Percentiles rank a stretch among this genome's conserved stretches.
These are phyloP conservation scores for Eublepharis macularius DNA, from an alignment of 2,113 vertebrate species.

Conservation along the genomic window DNA sequence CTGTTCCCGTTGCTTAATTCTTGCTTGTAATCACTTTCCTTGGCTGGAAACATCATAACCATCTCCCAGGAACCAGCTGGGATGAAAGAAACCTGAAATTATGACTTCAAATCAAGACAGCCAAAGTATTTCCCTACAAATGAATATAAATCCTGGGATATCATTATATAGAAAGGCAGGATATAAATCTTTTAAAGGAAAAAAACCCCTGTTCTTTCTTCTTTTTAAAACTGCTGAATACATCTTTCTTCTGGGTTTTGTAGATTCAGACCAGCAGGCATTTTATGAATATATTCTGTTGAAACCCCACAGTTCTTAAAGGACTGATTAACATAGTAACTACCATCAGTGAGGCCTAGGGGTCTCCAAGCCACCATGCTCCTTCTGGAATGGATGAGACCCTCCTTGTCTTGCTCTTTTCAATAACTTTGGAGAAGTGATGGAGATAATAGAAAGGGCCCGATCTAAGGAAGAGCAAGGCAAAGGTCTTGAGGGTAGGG, in stretches of 20 bases:
- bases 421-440: too few species aligned
- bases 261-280: too few species aligned
- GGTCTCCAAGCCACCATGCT: too few species aligned
- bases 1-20: not conserved
- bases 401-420: not conserved
- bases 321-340: too few species aligned
- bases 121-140: not conserved
- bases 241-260: not conserved
- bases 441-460: too few species aligned
- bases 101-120: not conserved
- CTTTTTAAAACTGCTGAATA: not conserved
- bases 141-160: not conserved
- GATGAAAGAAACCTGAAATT: not conserved
- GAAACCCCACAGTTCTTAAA: too few species aligned
- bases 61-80: not conserved
- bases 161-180: too few species aligned
- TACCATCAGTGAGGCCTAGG: too few species aligned
- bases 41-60: not conserved
- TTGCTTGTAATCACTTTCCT: slow-evolving; percentile 1
- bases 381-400: not conserved
- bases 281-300: too few species aligned
- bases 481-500: too few species aligned
- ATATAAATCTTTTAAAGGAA: too few species aligned
- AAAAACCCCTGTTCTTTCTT: not conserved
- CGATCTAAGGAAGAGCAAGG: not conserved